Conservation (phyloP, 2,113 vertebrate species). For the Lophius piscatorius region DNA sequence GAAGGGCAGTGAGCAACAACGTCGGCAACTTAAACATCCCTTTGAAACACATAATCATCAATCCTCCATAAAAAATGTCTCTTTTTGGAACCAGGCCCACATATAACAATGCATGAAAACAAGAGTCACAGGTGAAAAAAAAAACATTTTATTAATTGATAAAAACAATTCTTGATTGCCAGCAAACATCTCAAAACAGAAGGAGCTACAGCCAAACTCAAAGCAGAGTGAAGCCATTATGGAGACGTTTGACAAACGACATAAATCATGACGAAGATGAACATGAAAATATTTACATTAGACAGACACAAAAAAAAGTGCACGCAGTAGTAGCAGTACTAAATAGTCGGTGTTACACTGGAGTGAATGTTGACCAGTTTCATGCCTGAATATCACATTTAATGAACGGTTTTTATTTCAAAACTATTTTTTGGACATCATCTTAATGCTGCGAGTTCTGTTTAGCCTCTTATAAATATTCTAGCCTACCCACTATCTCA, state of each 20-base stretch:
- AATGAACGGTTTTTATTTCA: conserved; percentile 58
- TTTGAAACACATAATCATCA: neutral
- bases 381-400: conserved; percentile 73
- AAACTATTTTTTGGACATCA: conserved; percentile 49
- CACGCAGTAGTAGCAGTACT: conserved; percentile 77
- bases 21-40: too few relatives aligned
- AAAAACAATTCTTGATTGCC: conserved; percentile 86
- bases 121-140: conserved; percentile 79
- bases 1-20: too few relatives aligned
- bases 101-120: conserved; percentile 35
- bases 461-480: conserved; percentile 57
- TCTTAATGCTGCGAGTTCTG: conserved; percentile 56
- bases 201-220: conserved; percentile 78
- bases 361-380: conserved; percentile 72
- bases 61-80: neutral
- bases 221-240: conserved; percentile 69
- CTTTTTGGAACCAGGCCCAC: neutral
- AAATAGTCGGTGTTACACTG: conserved; percentile 73
- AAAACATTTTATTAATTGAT: conserved; percentile 84
- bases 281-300: conserved; percentile 84
- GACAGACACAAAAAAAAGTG: conserved; percentile 73
- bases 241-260: conserved; percentile 67
- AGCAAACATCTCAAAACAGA: conserved; percentile 79
- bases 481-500: conserved; percentile 53
- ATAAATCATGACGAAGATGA: conserved; percentile 71